Evolutionary conservation across 2,113 vertebrate genomes (phyloP).

Genomic region (Thamnophis sirtalis): DNA sequence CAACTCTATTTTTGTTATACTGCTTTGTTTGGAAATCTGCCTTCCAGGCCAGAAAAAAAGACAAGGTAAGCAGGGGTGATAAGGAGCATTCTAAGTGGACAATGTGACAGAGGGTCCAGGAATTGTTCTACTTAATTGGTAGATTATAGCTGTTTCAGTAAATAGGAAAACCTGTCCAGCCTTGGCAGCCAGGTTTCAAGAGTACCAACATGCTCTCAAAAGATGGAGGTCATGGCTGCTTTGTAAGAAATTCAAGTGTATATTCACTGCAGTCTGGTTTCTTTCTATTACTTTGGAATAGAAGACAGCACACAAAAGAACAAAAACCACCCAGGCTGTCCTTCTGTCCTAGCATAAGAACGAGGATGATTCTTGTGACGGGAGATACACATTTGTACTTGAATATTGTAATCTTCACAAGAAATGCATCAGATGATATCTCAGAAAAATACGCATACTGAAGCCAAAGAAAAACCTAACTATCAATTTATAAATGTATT

Average conservation of each 20-base stretch:
- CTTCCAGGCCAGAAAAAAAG: not conserved
- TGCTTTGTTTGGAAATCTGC: not conserved
- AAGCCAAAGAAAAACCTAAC: not conserved
- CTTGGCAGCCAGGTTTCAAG: not conserved
- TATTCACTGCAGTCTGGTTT: not conserved
- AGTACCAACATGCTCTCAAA: not conserved
- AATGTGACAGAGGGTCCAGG: not conserved
- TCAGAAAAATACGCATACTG: not conserved
- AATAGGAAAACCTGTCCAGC: not conserved
- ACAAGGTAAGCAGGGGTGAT: not conserved
- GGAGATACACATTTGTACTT: not conserved
- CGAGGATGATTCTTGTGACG: not conserved
- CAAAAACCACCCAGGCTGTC: not conserved
- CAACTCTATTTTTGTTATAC: not conserved
- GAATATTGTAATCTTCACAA: not conserved
- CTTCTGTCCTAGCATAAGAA: not conserved
- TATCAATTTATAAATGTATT: not conserved
- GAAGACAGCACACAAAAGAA: not conserved
- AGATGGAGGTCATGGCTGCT: not conserved
- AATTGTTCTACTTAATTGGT: not conserved
- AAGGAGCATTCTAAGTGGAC: not conserved
- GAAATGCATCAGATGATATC: not conserved
- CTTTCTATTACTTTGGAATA: not conserved
- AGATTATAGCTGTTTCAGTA: not conserved
- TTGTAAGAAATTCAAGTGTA: not conserved